Conservation (phyloP, 1,140 invertebrate genomes). For the Pristionchus pacificus region DNA sequence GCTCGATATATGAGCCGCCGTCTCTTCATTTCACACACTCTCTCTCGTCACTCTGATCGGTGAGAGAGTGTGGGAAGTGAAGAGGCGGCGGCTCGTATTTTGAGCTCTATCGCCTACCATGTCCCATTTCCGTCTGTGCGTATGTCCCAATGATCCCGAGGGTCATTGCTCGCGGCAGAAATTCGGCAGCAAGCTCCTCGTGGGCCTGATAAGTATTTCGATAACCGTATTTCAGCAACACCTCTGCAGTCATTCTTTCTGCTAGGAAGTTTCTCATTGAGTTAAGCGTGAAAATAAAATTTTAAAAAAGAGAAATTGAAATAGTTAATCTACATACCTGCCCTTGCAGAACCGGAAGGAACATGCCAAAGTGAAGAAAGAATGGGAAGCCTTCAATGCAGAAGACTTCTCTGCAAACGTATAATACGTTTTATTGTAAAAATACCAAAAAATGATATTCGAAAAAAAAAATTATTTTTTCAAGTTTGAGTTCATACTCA, state of each 20-base stretch:
- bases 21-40: no score
- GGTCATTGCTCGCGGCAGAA: conserved; percentile 76
- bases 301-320: background rate
- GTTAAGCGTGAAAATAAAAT: no score
- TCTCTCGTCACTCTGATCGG: no score
- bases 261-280: no score
- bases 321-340: conserved; percentile 66
- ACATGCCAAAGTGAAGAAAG: conserved; percentile 83
- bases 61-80: no score
- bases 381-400: conserved; percentile 78
- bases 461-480: conserved; percentile 33
- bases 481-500: conserved; percentile 32
- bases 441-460: conserved; percentile 9
- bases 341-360: conserved; percentile 80
- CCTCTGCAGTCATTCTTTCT: no score
- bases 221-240: no score
- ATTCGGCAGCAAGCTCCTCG: conserved; percentile 77
- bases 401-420: conserved; percentile 58
- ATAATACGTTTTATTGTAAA: background rate
- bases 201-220: conserved; percentile 66
- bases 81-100: no score
- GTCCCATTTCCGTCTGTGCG: conserved; percentile 88
- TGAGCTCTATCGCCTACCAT: no score
- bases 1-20: no score
- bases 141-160: conserved; percentile 84